Base-by-base conservation (phyloP, 2,113 vertebrate genomes). In the Phoxinus phoxinus region DNA sequence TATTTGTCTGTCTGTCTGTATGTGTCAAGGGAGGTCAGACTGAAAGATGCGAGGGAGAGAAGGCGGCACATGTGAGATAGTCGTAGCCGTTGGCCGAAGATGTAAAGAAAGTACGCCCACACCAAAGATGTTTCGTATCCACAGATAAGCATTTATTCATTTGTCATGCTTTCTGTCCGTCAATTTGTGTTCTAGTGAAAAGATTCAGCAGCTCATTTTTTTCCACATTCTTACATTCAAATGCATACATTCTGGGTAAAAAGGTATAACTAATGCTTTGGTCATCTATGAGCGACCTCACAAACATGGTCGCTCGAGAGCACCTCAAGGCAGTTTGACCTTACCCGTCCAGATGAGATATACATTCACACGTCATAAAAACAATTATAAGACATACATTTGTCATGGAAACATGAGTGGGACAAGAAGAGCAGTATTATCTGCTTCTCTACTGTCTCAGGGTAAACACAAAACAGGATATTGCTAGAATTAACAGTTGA, bases 121-220 rank as follows among this genome's bases (percentile, higher is more conserved):
- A 67, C 89, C 1, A 81, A 85, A 76, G 88, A 86, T 87, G 78
- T 75, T 89, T 90, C 77, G 90, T 89, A 94, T 94, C 89, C 91
- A 92, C 91, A 92, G 59, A 83, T 92, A 91, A 77, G 89, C 91
- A 94, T 95, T 91, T 92, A 93, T 94, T 95, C 8, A 85, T 90
- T 83, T 56, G 30, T 72, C 81, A 83, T 83, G 63, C 84, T 86
- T 88, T 87, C 59, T 86, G 69, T 82, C 81, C 32, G 75, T 41
- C 83, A 85, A 56, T 81, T 85, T 85, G 87, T 88, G 58, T 61
- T 86, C 59, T 67, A 91, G 83, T 87, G 67, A 89, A 91, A 90
- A 91, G 88, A 27, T 89, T 61, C 88, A 56, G 35, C 86, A 37
- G 56, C 85, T 89, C 85, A 85, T 27, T 61, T 84, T 87, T 67